A percentile compares a stretch with the other conserved stretches of the same genome.
Evolutionary conservation across 2,797 vertebrate species (phyloP).

Genomic region (Gymnodraco acuticeps): DNA sequence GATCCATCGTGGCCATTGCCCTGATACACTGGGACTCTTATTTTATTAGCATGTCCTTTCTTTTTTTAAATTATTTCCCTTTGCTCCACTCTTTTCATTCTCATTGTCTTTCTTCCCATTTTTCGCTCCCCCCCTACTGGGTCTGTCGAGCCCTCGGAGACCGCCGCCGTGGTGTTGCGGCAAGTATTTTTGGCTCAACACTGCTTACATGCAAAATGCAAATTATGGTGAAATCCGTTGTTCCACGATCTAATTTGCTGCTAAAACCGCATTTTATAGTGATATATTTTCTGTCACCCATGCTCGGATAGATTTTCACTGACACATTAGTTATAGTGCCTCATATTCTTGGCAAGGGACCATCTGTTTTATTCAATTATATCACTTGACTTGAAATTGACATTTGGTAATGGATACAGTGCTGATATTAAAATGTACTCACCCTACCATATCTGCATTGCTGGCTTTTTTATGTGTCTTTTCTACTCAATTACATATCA

Average conservation of each 20-base stretch:
- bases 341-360: conserved; percentile 69
- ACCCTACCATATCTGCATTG: conserved; percentile 61
- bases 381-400: conserved; percentile 78
- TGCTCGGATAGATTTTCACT: conserved; percentile 61
- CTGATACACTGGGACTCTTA: conserved; percentile 53
- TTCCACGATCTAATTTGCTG: conserved; percentile 76
- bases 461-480: conserved; percentile 60
- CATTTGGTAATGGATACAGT: conserved; percentile 73
- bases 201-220: conserved; percentile 82
- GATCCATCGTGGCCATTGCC: conserved; percentile 64
- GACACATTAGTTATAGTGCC: conserved; percentile 73
- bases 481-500: conserved; percentile 68
- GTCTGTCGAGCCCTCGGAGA: conserved; percentile 74
- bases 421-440: conserved; percentile 73
- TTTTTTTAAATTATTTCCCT: conserved; percentile 11
- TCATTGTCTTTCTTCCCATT: conserved; percentile 58
- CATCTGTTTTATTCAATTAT: conserved; percentile 77
- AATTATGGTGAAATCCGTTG: conserved; percentile 76
- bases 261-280: conserved; percentile 78
- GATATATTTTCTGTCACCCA: conserved; percentile 76
- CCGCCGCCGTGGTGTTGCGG: conserved; percentile 71
- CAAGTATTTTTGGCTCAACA: conserved; percentile 80
- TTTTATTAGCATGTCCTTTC: conserved; percentile 64
- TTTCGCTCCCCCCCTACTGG: conserved; percentile 46
- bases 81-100: conserved; percentile 33